A percentile compares a stretch with the other conserved stretches of the same genome.
phyloP scores from a whole-genome alignment of 2,888 invertebrate genomes.

The Gastrophysa polygoni region DNA sequence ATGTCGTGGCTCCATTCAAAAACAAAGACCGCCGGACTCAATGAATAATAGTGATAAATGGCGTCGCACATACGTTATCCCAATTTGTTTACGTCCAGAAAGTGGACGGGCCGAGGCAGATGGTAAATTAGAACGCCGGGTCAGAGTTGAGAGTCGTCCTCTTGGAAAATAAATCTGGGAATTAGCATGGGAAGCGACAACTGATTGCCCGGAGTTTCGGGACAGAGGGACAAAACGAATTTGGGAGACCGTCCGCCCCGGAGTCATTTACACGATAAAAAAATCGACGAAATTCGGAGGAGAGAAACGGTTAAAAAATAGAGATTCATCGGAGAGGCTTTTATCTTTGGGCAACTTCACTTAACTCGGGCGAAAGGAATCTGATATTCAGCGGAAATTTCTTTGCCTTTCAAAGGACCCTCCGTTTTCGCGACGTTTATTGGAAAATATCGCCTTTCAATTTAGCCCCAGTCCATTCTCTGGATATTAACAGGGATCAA shows the following conservation, averaged over 20 bases:
- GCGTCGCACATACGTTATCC: constrained; percentile 27
- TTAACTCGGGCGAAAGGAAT: constrained; percentile 1
- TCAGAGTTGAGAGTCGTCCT: constrained; percentile 48
- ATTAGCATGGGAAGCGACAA: constrained; percentile 56
- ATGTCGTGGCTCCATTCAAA: constrained; percentile 3
- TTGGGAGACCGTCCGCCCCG: constrained; percentile 30
- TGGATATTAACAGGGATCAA: neutral
- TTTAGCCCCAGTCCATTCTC: neutral
- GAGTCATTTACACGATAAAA: constrained; percentile 34
- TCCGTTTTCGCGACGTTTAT: neutral
- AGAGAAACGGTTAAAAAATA: constrained; percentile 8
- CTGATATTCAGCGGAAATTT: constrained; percentile 10
- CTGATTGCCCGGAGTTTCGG: constrained; percentile 51
- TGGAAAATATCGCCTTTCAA: neutral
- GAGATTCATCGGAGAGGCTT: constrained; percentile 10
- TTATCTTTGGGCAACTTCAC: constrained; percentile 11
- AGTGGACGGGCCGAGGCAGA: constrained; percentile 41
- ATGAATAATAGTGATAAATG: constrained; percentile 32
- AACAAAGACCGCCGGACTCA: constrained; percentile 9
- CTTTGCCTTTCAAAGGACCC: constrained; percentile 6
- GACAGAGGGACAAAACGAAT: constrained; percentile 28
- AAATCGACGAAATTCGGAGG: constrained; percentile 11
- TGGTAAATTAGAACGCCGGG: constrained; percentile 52
- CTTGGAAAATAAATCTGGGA: constrained; percentile 48
- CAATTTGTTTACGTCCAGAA: constrained; percentile 47